Base-by-base conservation (phyloP, 2,113 vertebrate genomes). In the Formicarius rufipectus region DNA sequence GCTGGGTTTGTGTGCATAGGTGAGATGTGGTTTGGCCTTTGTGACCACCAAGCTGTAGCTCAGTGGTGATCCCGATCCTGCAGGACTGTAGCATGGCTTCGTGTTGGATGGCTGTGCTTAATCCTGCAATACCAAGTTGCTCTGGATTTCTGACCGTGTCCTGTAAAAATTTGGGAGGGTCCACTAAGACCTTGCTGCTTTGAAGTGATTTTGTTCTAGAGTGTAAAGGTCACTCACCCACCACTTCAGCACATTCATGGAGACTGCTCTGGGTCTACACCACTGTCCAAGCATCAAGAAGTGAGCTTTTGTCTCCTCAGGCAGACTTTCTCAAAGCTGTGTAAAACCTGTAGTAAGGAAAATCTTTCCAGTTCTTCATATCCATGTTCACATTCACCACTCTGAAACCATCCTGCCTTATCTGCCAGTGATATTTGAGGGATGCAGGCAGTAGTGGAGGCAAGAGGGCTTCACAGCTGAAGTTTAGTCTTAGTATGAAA, bases 301-400 rank as follows among this genome's bases (percentile, higher is more conserved):
- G 6, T 11, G 28, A 9, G 6, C 6, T 80, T 79, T 50, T 55
- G 22, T 73, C 28, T 33, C 44, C 76, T 68, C 18, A 44, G n/a
- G 10, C 9, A 72, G 31, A 39, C 12, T 67, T 76, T 31, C 18
- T 50, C 10, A 11, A 55, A 45, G 6, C 24, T 59, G 7, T 75
- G 33, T 22, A 79, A 39, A 71, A 3, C 25, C 18, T 72, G 28
- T 50, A 59, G 40, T 45, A 68, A 73, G 35, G 44, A 68, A 77
- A 68, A 72, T 15, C 35, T 59, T 45, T 7, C 31, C 14, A 8
- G 7, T 79, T 89, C 3, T 14, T 66, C 17, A 16, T 72, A 35
- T 50, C 24, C 14, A 5, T 0, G 0, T 30, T 6, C 9, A 7
- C 31, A 5, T 53, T 12, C 28, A 49, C 15, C 6, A 28, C 11